Percentiles rank a stretch among this genome's conserved stretches.
Conservation (phyloP, 2,888 invertebrate genomes). For the Celastrina argiolus region DNA sequence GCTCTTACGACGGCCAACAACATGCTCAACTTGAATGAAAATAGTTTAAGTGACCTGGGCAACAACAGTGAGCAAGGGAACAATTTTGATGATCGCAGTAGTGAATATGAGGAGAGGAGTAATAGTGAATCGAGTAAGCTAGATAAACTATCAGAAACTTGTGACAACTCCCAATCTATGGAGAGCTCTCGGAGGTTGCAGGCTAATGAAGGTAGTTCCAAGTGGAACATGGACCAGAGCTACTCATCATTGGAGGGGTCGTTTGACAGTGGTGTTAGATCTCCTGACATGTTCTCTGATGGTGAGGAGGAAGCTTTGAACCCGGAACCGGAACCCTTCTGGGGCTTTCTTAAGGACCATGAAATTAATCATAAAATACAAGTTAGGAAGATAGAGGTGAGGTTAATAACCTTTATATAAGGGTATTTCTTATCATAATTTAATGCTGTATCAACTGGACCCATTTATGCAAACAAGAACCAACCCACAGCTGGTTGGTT, state of each 20-base stretch:
- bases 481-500: no score
- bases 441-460: no score
- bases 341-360: constrained; percentile 59
- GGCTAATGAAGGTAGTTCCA: constrained; percentile 43
- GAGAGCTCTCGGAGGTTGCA: constrained; percentile 44
- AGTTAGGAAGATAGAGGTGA: constrained; percentile 63
- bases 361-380: constrained; percentile 61
- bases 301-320: constrained; percentile 60
- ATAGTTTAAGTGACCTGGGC: constrained; percentile 11
- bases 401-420: constrained; percentile 24
- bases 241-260: constrained; percentile 66
- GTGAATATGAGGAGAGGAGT: constrained; percentile 38
- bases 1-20: constrained; percentile 52
- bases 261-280: constrained; percentile 71
- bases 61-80: constrained; percentile 3
- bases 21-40: constrained; percentile 43
- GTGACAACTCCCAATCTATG: constrained; percentile 57
- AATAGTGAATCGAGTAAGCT: constrained; percentile 38
- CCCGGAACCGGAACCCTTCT: constrained; percentile 50
- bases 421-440: no score
- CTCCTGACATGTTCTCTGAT: constrained; percentile 83
- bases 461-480: no score
- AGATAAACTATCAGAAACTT: constrained; percentile 54
- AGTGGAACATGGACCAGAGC: constrained; percentile 65
- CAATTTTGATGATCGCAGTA: constrained; percentile 9